A percentile compares a stretch with the other conserved stretches of the same genome.
These are phyloP conservation scores for Empidonax alnorum DNA, from an alignment of 2,113 vertebrate species.

Conservation along the genomic window DNA sequence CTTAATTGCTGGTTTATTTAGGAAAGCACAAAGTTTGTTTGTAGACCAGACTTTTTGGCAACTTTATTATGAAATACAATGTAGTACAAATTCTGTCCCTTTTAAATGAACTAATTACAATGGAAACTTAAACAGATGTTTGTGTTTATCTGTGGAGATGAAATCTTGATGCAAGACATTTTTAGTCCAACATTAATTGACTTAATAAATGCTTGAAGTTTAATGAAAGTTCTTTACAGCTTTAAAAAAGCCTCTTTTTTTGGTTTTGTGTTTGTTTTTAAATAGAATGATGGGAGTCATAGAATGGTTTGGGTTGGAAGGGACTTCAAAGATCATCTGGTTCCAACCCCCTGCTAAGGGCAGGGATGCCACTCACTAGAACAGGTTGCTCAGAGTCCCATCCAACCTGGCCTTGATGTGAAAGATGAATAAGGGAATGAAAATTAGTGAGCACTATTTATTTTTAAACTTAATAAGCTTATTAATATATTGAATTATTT, in stretches of 20 bases:
- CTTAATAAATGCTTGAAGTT: constrained; percentile 8
- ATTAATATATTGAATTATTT: not conserved
- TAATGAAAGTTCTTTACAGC: not conserved
- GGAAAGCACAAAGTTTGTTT: not conserved
- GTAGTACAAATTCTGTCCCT: not conserved
- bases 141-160: not conserved
- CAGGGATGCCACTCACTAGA: not conserved
- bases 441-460: not conserved
- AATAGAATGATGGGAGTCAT: not conserved
- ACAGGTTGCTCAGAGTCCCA: not conserved
- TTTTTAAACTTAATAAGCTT: not conserved
- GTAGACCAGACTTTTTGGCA: not conserved
- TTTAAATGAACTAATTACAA: not conserved
- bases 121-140: not conserved
- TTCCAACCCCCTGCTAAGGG: not conserved
- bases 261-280: not conserved
- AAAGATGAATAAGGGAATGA: constrained; percentile 27
- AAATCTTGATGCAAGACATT: not conserved
- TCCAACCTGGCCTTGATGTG: not conserved
- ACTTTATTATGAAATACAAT: not conserved
- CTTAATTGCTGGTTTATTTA: not conserved
- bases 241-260: not conserved
- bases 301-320: not conserved
- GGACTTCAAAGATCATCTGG: not conserved
- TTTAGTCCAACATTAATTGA: constrained; percentile 12